Base-by-base conservation (phyloP, 2,797 vertebrate genomes). In the Danio jaintianensis region DNA sequence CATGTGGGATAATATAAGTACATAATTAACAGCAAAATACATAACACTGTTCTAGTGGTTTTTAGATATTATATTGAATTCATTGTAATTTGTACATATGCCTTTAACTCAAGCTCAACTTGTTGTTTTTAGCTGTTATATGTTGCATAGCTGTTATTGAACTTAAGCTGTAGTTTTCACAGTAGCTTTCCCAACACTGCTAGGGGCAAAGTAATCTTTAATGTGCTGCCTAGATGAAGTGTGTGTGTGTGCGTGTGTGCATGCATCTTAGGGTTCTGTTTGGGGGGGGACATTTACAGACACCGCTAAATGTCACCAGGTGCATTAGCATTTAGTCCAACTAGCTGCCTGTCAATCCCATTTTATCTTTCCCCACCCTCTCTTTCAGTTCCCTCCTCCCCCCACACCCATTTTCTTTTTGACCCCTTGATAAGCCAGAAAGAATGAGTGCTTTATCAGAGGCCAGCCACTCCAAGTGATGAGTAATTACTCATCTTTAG, bases 311-410 rank as follows among this genome's bases (percentile, higher is more conserved):
- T 94, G 93, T 94, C 94, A 94, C 79, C 81, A 78, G 77, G 85
- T 83, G 86, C 92, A 94, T 94, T 94, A 94, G 92, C 94, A 94
- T 94, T 94, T 94, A 93, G 89, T 89, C 79, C 71, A 86, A 78
- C 11, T 85, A 84, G 90, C 87, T 81, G 67, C 83, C 91, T 92
- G 93, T 94, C 93, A 94, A 89, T 92, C 92, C 88, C 67, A 61
- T 89, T 93, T 94, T 94, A 94, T 94, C 93, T 93, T 85, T 87
- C 85, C 89, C 89, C 87, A 87, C 88, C 86, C 87, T 88, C 83
- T 81, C 87, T 81, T 83, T 73, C 70, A 7, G 13, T 50, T 18
- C 43, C 18, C 70, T 73, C 55, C 75, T 61, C 52, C 50, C 45
- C 55, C 50, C 43, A 22, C 48, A 78, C 73, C 72, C 58, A 72